Conservation (phyloP, 2,797 vertebrate genomes). For the Falco columbarius region DNA sequence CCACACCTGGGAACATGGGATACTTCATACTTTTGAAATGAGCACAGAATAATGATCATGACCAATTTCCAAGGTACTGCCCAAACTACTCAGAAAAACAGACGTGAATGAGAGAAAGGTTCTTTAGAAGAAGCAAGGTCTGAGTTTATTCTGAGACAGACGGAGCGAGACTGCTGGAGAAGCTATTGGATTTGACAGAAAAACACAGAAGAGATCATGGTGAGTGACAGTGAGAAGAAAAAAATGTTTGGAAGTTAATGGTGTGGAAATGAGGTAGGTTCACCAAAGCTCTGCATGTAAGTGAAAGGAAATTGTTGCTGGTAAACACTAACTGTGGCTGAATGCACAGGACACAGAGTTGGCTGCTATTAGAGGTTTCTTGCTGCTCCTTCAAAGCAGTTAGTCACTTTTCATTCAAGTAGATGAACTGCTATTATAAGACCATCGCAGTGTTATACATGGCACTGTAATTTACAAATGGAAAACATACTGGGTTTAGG, state of each 20-base stretch:
- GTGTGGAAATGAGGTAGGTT: constrained; percentile 40
- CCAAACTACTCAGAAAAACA: neutral
- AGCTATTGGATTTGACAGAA: constrained; percentile 49
- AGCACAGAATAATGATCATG: neutral
- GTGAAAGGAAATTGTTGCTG: constrained; percentile 18
- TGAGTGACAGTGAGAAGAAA: constrained; percentile 43
- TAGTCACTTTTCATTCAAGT: neutral
- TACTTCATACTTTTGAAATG: neutral
- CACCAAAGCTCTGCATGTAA: constrained; percentile 15
- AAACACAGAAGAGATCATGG: constrained; percentile 7
- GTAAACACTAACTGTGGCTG: constrained; percentile 4
- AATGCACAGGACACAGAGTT: neutral
- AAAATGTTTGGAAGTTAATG: constrained; percentile 44
- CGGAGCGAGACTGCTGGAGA: neutral
- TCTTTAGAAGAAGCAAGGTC: neutral
- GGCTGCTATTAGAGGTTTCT: neutral
- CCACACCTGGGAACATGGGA: neutral
- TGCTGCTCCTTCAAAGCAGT: neutral
- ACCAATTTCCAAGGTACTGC: neutral
- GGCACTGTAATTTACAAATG: neutral
- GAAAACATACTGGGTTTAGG: neutral
- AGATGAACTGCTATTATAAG: neutral
- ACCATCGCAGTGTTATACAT: neutral
- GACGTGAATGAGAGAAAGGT: neutral
- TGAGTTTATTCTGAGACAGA: neutral